These are phyloP conservation scores for Hylaeus anthracinus DNA, from an alignment of 1,140 invertebrate species.

Conservation along the genomic window DNA sequence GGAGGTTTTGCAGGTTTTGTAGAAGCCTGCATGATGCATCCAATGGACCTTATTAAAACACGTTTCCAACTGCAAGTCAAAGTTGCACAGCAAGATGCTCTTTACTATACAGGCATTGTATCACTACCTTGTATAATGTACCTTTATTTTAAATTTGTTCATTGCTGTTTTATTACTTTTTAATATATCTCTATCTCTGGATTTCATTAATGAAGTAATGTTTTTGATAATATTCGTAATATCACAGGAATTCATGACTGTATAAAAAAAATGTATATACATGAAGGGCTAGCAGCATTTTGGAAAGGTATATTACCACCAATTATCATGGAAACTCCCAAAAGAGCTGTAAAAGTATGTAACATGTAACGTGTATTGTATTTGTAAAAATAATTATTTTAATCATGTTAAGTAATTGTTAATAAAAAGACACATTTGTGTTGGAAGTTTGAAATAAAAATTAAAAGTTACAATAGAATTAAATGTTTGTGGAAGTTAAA, in stretches of 20 bases:
- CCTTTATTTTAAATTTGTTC: conserved; percentile 3
- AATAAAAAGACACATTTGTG: too few species aligned
- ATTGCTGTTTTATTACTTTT: background rate
- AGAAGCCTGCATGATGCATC: conserved; percentile 98
- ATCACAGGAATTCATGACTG: conserved; percentile 89
- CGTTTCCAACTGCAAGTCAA: conserved; percentile 90
- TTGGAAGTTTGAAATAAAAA: too few species aligned
- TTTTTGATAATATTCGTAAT: background rate
- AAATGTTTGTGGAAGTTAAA: too few species aligned
- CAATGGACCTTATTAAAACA: conserved; percentile 95
- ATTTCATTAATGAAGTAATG: conserved; percentile 16
- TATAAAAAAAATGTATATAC: conserved; percentile 92
- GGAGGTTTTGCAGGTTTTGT: conserved; percentile 96
- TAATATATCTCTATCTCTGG: background rate
- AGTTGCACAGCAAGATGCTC: conserved; percentile 75
- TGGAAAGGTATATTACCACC: conserved; percentile 97
- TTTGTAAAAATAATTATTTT: background rate
- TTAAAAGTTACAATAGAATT: too few species aligned
- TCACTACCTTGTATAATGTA: conserved; percentile 14
- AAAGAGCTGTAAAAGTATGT: conserved; percentile 92
- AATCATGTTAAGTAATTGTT: too few species aligned
- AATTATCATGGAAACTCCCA: conserved; percentile 96
- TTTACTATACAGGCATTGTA: conserved; percentile 81
- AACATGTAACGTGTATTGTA: background rate
- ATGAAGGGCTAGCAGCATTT: conserved; percentile 91